Evolutionary conservation across 2,113 vertebrate species (phyloP).

Genomic region (Pica pica): DNA sequence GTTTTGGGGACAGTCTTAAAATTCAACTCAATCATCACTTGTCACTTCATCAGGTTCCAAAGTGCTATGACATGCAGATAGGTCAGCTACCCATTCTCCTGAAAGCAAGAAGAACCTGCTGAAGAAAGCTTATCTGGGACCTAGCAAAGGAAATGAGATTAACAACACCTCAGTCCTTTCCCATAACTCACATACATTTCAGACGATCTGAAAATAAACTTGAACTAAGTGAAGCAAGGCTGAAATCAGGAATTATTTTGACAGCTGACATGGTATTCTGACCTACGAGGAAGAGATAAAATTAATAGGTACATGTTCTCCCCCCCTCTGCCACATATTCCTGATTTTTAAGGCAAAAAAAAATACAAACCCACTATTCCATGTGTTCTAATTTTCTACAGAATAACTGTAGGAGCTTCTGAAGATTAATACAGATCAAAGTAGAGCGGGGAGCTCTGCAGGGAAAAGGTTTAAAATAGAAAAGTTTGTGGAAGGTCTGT

Average conservation of each 20-base stretch:
- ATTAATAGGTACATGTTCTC: background rate
- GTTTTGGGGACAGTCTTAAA: background rate
- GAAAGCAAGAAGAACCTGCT: background rate
- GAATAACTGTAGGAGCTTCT: background rate
- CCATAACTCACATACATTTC: background rate
- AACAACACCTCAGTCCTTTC: background rate
- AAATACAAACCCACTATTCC: background rate
- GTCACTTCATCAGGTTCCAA: background rate
- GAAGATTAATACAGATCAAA: background rate
- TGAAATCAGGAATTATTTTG: background rate
- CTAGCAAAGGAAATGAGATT: background rate
- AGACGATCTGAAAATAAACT: background rate
- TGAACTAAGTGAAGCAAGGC: background rate
- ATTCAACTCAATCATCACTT: background rate
- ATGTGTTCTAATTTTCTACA: background rate
- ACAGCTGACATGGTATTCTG: background rate
- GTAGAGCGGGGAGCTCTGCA: background rate
- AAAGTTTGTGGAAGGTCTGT: background rate
- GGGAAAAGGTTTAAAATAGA: background rate
- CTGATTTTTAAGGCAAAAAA: background rate
- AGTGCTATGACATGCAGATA: background rate
- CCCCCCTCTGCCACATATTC: background rate
- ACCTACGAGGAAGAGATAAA: background rate
- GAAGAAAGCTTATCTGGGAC: background rate
- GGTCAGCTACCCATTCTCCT: background rate